Evolutionary conservation across 2,888 invertebrate species (phyloP), one percentile per base, ranked within the genome.

Genomic region (Muschampia plurimacula): DNA sequence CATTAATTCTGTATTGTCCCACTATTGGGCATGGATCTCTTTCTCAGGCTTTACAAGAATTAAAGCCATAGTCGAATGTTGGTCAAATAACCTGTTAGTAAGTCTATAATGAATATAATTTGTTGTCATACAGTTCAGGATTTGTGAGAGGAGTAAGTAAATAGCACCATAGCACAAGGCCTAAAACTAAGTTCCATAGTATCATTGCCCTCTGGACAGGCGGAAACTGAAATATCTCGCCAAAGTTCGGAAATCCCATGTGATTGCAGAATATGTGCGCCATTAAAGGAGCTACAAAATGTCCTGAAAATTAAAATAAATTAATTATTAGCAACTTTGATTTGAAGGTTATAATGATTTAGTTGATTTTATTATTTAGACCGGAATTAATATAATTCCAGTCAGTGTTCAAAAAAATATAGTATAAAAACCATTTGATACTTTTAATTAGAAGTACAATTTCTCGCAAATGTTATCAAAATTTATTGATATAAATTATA

Each of bases 241-340:
- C 94, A 77, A 99, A 95, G 87, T 98, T 97, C 0, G 99, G 99
- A 84, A 99, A 97, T 8, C 99, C 99, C 98, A 99, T 98, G 89
- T 98, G 97, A 89, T 99, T 99, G 90, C 99, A 99, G 89, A 99
- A 98, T 46, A 98, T 97, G 89, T 99, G 99, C 1, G 97, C 98
- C 15, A 98, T 89, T 79, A 99, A 96, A 3, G 98, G 97, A 0
- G 99, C 98, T 22, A 97, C 94, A 80, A 99, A 96, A 88, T 99
- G 98, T 52, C 98, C 98, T 96, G 93, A 39, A 91, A 91, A 66
- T 8, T 13, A 9, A 32, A 39, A 67, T 13, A 59, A 10, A 28
- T 12, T 28, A 32, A 22, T 59, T 59, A 32, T 32, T 32, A 28
- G n/a, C 4, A 28, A 59, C 22, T 59, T 13, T 13, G 0, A 8